Conservation (phyloP, 2,113 vertebrate genomes). For the Podarcis cretensis region DNA sequence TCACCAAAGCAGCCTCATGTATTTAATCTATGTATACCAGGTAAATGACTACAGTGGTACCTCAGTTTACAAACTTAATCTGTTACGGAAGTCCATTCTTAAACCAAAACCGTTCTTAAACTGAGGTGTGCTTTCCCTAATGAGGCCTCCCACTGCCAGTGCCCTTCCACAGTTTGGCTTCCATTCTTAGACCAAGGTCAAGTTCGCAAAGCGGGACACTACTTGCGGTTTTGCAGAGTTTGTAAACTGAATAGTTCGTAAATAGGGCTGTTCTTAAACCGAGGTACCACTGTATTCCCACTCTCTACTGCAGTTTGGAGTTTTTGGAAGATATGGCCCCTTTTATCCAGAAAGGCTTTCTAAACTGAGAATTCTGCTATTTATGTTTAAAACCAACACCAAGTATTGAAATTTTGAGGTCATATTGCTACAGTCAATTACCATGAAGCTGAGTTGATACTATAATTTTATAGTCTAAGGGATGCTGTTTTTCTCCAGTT, state of each 20-base stretch:
- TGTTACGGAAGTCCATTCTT: too few relatives aligned
- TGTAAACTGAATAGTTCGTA: too few relatives aligned
- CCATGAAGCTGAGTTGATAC: background rate
- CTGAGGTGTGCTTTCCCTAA: fast-evolving
- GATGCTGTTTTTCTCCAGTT: background rate
- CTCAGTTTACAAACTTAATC: background rate
- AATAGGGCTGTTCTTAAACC: too few relatives aligned
- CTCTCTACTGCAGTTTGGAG: background rate
- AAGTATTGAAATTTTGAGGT: slow-evolving; percentile 50
- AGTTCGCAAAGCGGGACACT: too few relatives aligned
- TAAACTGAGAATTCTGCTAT: slow-evolving; percentile 2
- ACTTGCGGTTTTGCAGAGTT: too few relatives aligned
- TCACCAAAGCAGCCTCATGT: background rate
- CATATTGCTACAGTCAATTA: slow-evolving; percentile 30
- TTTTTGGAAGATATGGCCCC: background rate
- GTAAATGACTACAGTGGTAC: background rate
- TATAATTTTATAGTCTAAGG: background rate
- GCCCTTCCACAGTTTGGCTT: too few relatives aligned
- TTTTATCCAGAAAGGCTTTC: background rate
- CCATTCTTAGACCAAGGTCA: too few relatives aligned
- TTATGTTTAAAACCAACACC: slow-evolving; percentile 29
- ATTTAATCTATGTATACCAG: background rate
- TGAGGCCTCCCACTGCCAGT: too few relatives aligned
- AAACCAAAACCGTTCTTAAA: too few relatives aligned
- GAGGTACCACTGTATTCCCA: background rate